Percentiles rank a stretch among this genome's conserved stretches.
These are phyloP conservation scores for Exocentrus adspersus DNA, from an alignment of 2,888 invertebrate species.

Conservation along the genomic window DNA sequence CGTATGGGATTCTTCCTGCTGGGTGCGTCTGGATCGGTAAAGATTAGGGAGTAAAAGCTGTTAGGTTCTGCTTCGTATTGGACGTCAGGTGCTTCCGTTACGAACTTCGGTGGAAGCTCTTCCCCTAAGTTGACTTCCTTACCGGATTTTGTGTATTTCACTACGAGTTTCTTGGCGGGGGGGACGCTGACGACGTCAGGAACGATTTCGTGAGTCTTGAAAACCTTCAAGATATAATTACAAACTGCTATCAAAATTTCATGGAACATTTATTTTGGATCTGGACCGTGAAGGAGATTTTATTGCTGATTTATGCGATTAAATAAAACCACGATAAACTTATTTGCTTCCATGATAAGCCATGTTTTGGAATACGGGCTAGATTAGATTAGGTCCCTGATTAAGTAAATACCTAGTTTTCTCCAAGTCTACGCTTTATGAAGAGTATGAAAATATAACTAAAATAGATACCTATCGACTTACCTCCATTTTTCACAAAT, in stretches of 20 bases:
- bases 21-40: constrained; percentile 81
- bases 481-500: too few species aligned
- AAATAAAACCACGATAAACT: too few species aligned
- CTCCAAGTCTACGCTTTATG: too few species aligned
- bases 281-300: background rate
- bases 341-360: too few species aligned
- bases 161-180: constrained; percentile 66
- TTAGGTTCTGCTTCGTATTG: constrained; percentile 71
- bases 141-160: constrained; percentile 66
- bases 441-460: too few species aligned
- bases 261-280: background rate
- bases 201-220: constrained; percentile 39
- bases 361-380: too few species aligned
- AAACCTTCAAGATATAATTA: constrained; percentile 49
- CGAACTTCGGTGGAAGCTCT: constrained; percentile 75
- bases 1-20: constrained; percentile 74
- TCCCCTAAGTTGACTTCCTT: constrained; percentile 70
- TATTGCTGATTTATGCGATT: too few species aligned
- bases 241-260: background rate
- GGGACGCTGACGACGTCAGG: constrained; percentile 71
- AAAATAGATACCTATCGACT: too few species aligned
- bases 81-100: constrained; percentile 74
- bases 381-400: too few species aligned
- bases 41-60: constrained; percentile 71
- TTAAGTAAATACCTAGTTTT: too few species aligned